phyloP scores from a whole-genome alignment of 2,797 vertebrate genomes.

The Oreochromis grahami region DNA sequence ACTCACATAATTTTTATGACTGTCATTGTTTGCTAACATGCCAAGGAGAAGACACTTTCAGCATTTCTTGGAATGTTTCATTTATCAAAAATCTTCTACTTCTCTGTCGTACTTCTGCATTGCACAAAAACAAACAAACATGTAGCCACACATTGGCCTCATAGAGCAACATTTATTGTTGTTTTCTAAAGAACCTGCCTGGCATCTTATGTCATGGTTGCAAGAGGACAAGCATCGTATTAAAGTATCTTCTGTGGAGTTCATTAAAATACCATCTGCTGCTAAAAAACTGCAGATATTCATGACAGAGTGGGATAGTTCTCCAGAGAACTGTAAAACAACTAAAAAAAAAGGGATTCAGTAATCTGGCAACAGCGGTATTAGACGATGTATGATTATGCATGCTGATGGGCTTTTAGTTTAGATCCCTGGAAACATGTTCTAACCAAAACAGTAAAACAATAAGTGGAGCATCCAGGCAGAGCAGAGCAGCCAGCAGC shows the following conservation, averaged over 20 bases:
- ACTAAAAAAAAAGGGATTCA: constrained; percentile 26
- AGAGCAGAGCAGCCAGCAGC: constrained; percentile 14
- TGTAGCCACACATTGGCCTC: not conserved
- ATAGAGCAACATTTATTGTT: not conserved
- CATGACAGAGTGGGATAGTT: constrained; percentile 31
- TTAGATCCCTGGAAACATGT: constrained; percentile 37
- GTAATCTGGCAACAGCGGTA: constrained; percentile 34
- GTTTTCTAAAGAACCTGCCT: constrained; percentile 30
- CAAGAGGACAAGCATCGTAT: constrained; percentile 34
- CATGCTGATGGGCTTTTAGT: constrained; percentile 39
- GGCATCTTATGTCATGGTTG: constrained; percentile 22
- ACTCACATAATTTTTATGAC: not conserved
- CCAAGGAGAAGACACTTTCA: not conserved
- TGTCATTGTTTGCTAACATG: not conserved
- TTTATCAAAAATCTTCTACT: not conserved
- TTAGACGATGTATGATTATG: constrained; percentile 43
- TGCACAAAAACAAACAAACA: not conserved
- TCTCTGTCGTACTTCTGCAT: not conserved
- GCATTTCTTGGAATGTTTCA: not conserved
- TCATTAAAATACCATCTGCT: constrained; percentile 67
- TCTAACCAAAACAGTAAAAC: constrained; percentile 35
- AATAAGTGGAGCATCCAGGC: constrained; percentile 50
- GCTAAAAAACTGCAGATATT: constrained; percentile 29
- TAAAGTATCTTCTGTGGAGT: constrained; percentile 45
- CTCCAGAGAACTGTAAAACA: constrained; percentile 38